Evolutionary conservation across 2,797 vertebrate genomes (phyloP).

Genomic region (Scolopax rusticola): DNA sequence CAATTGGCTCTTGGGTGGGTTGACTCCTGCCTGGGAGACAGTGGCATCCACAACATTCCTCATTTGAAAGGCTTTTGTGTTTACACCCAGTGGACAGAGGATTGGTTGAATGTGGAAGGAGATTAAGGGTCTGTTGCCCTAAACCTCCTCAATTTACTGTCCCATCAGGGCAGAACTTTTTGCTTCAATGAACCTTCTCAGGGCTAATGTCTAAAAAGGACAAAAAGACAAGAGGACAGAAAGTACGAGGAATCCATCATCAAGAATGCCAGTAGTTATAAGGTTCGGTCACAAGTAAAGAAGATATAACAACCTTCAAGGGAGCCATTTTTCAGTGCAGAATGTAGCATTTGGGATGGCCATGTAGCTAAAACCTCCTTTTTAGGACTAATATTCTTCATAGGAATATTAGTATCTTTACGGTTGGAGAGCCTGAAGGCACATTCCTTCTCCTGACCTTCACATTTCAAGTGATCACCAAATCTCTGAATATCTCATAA

Average conservation of each 20-base stretch:
- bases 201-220: background rate
- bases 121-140: background rate
- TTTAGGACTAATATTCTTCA: conserved; percentile 18
- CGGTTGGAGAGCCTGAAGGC: background rate
- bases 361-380: background rate
- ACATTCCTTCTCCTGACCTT: conserved; percentile 15
- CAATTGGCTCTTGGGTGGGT: fast-evolving
- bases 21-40: background rate
- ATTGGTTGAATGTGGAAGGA: background rate
- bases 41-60: background rate
- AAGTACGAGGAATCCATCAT: background rate
- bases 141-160: background rate
- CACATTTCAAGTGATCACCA: background rate
- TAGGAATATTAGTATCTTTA: conserved; percentile 13
- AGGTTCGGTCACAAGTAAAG: background rate
- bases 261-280: background rate
- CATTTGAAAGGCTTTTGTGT: background rate
- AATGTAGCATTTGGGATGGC: background rate
- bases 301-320: conserved; percentile 5
- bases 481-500: background rate
- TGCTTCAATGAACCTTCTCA: background rate
- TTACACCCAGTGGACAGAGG: background rate
- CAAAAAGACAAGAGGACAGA: background rate
- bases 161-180: background rate
- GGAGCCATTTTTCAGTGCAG: conserved; percentile 35